Evolutionary conservation across 2,797 vertebrate species (phyloP).

Genomic region (Mionectes olivaceus): DNA sequence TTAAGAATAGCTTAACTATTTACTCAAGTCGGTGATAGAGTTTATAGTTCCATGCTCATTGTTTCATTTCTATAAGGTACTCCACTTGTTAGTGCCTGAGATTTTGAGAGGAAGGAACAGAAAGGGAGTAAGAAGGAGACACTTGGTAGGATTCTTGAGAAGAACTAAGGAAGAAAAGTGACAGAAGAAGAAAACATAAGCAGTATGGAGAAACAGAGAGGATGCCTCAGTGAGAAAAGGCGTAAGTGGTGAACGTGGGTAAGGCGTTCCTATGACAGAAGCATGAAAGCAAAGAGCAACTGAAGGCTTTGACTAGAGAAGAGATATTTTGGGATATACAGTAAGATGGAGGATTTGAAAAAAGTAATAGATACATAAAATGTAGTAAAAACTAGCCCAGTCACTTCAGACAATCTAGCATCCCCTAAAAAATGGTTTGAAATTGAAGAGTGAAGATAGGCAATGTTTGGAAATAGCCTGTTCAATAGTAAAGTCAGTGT

Average conservation of each 20-base stretch:
- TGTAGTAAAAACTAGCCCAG: not conserved
- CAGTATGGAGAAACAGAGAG: not conserved
- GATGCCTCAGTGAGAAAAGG: not conserved
- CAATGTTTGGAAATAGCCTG: not conserved
- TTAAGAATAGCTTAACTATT: conserved; percentile 13
- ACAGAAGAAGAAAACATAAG: not conserved
- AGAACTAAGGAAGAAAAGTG: not conserved
- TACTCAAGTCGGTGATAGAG: not conserved
- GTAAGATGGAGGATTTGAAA: not conserved
- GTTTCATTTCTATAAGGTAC: not conserved
- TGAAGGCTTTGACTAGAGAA: not conserved
- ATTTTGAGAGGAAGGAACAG: not conserved
- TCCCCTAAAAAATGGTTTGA: not conserved
- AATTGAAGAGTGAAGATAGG: not conserved
- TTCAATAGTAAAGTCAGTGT: not conserved
- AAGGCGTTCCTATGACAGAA: not conserved
- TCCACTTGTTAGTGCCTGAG: not conserved
- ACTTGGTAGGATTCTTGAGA: not conserved
- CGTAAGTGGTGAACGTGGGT: not conserved
- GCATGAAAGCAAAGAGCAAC: not conserved
- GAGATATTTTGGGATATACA: not conserved
- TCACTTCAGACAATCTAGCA: not conserved
- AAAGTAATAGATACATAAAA: not conserved
- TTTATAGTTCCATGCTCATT: not conserved
- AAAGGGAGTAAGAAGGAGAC: not conserved